These are phyloP conservation scores for Clanis bilineata DNA, from an alignment of 2,888 invertebrate genomes.

Conservation along the genomic window DNA sequence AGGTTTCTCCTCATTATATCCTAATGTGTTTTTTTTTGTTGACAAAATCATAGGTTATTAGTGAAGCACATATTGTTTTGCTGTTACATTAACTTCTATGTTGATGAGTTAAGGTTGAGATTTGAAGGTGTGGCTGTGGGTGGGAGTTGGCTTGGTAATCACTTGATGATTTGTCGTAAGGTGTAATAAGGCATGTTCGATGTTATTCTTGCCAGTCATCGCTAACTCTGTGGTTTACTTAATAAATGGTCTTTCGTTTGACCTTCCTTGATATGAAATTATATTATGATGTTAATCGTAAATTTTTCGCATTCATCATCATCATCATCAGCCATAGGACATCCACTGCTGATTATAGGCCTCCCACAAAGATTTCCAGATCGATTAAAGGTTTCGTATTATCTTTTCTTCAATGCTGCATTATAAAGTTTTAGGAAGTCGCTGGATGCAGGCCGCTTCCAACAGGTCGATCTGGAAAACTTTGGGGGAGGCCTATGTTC, in stretches of 20 bases:
- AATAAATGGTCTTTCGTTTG: constrained; percentile 25
- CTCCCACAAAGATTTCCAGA: too few species aligned
- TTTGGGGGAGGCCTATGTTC: too few species aligned
- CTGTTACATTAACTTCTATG: constrained; percentile 18
- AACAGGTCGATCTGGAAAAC: too few species aligned
- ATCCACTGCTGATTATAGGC: too few species aligned
- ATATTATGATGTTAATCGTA: too few species aligned
- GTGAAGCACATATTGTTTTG: constrained; percentile 1
- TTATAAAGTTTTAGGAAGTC: too few species aligned
- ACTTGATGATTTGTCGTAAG: constrained; percentile 32
- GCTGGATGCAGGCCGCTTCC: too few species aligned
- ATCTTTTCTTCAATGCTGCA: too few species aligned
- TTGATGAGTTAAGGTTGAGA: constrained; percentile 16
- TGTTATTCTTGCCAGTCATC: constrained; percentile 36
- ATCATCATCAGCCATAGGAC: too few species aligned
- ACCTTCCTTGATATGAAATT: constrained; percentile 3
- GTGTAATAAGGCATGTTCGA: constrained; percentile 30
- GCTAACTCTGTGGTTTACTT: constrained; percentile 27
- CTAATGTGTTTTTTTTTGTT: constrained; percentile 37
- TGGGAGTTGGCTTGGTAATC: constrained; percentile 6
- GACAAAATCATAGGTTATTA: constrained; percentile 34
- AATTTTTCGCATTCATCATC: too few species aligned
- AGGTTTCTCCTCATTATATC: constrained; percentile 35
- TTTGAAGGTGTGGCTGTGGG: background rate
- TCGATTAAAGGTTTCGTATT: too few species aligned